Base-by-base conservation (phyloP, 2,113 vertebrate species). In the Platysteira castanea region DNA sequence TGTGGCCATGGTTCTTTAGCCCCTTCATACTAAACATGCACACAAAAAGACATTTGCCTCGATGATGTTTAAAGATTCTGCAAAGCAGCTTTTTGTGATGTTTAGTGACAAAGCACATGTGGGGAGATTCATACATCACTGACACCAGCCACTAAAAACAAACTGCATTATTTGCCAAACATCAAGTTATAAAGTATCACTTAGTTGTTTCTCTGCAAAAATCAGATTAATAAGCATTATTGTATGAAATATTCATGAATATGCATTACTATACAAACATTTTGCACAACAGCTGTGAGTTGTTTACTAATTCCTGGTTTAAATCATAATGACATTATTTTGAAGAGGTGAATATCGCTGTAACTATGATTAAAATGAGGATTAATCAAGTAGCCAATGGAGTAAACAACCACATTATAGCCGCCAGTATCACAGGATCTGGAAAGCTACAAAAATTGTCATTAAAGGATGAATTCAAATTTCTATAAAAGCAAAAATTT, bases 251-350 rank as follows among this genome's bases (percentile, higher is more conserved):
- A 94, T 91, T 79, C 95, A 97, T 97, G 94, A 98, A 98, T 98
- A 98, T 98, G 95, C 69, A 97, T 98, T 97, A 96, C 93, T 97
- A 73, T 68, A 96, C 74, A 97, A 97, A 95, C 90, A 97, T 68
- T 96, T 98, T 98, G 97, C 86, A 97, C 98, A 98, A 97, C 98
- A 98, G 97, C 98, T 98, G 98, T 97, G 97, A 98, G 95, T 94
- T 97, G 96, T 98, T 98, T 98, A 97, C 87, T 97, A 98, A 98
- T 98, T 98, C 97, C 95, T 88, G 57, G 91, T 98, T 98, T 97
- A 98, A 98, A 98, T 98, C 96, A 98, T 97, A 98, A 97, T 87
- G 96, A 95, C 95, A 98, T 95, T 97, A 98, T 97, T 97, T 96
- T 91, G 93, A 97, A 91, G 95, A 97, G 89, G 88, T 96, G 97